phyloP scores from a whole-genome alignment of 2,888 invertebrate genomes.

The Euphydryas editha region DNA sequence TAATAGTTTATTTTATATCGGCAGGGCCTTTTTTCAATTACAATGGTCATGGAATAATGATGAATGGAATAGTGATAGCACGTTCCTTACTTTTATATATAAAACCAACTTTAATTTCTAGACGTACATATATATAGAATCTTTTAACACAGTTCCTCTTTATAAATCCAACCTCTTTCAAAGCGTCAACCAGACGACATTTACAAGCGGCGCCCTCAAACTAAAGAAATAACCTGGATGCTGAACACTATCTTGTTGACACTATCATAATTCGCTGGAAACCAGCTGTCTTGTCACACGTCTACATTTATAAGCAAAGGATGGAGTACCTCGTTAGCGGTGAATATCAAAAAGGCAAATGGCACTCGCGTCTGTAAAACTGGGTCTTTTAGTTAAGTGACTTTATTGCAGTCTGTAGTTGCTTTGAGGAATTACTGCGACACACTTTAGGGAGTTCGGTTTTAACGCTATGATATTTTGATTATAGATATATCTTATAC shows the following conservation, averaged over 20 bases:
- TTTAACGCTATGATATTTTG: slow-evolving; percentile 11
- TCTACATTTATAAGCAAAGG: slow-evolving; percentile 47
- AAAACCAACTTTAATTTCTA: neutral
- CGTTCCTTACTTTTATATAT: neutral
- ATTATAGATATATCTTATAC: neutral
- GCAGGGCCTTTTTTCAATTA: too few relatives aligned
- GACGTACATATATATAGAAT: neutral
- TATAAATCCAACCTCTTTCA: neutral
- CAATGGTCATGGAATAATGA: too few relatives aligned
- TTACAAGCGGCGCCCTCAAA: slow-evolving; percentile 27
- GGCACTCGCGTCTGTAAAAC: slow-evolving; percentile 31
- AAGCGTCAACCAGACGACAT: slow-evolving; percentile 17
- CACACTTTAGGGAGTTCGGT: slow-evolving; percentile 32
- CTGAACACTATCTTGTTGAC: slow-evolving; percentile 37
- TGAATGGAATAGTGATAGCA: neutral
- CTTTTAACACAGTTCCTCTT: neutral
- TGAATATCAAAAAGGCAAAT: slow-evolving; percentile 67
- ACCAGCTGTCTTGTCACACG: slow-evolving; percentile 46
- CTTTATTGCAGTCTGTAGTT: slow-evolving; percentile 60
- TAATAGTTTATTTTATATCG: too few relatives aligned
- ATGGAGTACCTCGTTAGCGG: slow-evolving; percentile 70
- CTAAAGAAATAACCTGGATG: slow-evolving; percentile 36
- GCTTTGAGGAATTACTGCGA: slow-evolving; percentile 50
- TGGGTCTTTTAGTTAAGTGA: slow-evolving; percentile 53
- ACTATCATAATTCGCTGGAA: slow-evolving; percentile 29